A percentile compares a stretch with the other conserved stretches of the same genome.
Evolutionary conservation across 2,888 invertebrate genomes (phyloP).

Genomic region (Palloptera scutellata): DNA sequence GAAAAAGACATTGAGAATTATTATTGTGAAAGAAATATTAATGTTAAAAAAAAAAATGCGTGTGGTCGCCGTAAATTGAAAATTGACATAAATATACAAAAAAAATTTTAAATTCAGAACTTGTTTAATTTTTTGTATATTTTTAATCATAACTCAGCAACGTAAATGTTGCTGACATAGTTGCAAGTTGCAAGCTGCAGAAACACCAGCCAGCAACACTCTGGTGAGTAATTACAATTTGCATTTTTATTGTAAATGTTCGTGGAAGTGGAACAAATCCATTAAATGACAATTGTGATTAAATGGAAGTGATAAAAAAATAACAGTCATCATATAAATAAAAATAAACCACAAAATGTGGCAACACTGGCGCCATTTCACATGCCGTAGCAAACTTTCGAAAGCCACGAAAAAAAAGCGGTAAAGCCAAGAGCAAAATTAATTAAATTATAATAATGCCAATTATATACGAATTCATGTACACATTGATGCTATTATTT

Average conservation of each 20-base stretch:
- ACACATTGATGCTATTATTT: too few species aligned
- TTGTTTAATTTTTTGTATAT: neutral
- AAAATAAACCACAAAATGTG: neutral
- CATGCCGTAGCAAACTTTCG: neutral
- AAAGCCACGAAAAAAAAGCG: neutral
- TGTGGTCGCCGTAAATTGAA: slow-evolving; percentile 3
- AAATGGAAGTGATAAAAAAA: neutral
- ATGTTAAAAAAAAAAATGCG: neutral
- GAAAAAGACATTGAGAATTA: slow-evolving; percentile 1
- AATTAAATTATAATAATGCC: neutral
- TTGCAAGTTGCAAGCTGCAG: too few species aligned
- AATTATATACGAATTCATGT: neutral
- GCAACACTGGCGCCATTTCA: neutral
- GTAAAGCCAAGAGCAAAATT: neutral
- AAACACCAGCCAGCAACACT: neutral
- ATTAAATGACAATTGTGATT: slow-evolving; percentile 25
- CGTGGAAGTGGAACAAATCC: slow-evolving; percentile 28
- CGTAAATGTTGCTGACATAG: too few species aligned
- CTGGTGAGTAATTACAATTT: neutral
- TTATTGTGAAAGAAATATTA: neutral
- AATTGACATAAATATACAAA: neutral
- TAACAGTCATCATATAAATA: neutral
- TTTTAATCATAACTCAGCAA: too few species aligned
- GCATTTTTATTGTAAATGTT: neutral
- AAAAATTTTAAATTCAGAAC: neutral